phyloP scores from a whole-genome alignment of 2,797 vertebrate species.

The Manis pentadactyla region DNA sequence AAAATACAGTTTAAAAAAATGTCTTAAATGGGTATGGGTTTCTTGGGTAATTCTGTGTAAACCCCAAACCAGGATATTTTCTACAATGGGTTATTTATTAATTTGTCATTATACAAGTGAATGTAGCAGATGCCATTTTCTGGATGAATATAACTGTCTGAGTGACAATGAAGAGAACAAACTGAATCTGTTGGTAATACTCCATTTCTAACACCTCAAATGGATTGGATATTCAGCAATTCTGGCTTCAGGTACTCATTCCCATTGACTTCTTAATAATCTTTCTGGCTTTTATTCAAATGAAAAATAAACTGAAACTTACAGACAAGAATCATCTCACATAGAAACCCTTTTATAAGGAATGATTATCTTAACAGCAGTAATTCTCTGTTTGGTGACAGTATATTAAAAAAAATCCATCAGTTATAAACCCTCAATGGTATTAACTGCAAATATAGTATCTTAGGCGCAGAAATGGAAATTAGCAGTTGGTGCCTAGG shows the following conservation, averaged over 20 bases:
- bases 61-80: slow-evolving; percentile 29
- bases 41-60: slow-evolving; percentile 21
- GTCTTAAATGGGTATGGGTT: not conserved
- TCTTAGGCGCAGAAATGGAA: not conserved
- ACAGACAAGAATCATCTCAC: not conserved
- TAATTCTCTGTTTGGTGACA: not conserved
- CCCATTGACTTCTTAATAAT: slow-evolving; percentile 40
- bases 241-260: not conserved
- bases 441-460: not conserved
- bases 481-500: slow-evolving; percentile 25
- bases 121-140: not conserved
- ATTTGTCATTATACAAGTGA: slow-evolving; percentile 39
- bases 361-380: slow-evolving; percentile 19
- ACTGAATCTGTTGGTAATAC: not conserved
- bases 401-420: not conserved
- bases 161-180: not conserved
- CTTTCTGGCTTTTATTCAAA: slow-evolving; percentile 19
- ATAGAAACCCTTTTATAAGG: slow-evolving; percentile 4
- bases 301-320: slow-evolving; percentile 20
- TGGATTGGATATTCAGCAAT: not conserved
- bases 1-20: not conserved
- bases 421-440: slow-evolving; percentile 42
- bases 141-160: not conserved
- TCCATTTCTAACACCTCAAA: not conserved
- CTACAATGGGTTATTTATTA: not conserved